Base-by-base conservation (phyloP, 1,140 invertebrate genomes). In the Heliconius eleuchia region DNA sequence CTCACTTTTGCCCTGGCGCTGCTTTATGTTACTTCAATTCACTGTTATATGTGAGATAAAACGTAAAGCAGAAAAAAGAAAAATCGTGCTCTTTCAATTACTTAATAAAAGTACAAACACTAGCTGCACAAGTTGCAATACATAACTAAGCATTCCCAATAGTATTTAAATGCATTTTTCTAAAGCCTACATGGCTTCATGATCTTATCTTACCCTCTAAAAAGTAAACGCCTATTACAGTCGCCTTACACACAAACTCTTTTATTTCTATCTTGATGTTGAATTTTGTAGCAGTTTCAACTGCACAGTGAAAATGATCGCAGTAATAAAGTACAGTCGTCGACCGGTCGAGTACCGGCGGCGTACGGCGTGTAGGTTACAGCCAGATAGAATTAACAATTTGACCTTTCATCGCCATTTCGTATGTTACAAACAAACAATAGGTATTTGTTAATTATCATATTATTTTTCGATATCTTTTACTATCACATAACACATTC, bases 251-350 rank as follows among this genome's bases (percentile, higher is more conserved):
- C 84, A 87, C 87, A 88, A 90, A 87, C 86, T 89, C 23, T 91
- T 90, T 89, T 87, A 86, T 88, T 87, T 89, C 86, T 85, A 88
- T 86, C 89, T 88, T 88, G 77, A 83, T 86, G 88, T 86, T 83
- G 80, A 76, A 81, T 83, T 84, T 75, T 80, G 73, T 78, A 81
- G 78, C 79, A 81, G 80, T 82, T 83, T 23, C 23, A 0, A 23
- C 23, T 23, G 79, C 84, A 78, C 80, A 23, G 23, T 84, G 85
- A 83, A 87, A 86, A 87, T 87, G 87, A 91, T 89, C 87, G 89
- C 79, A 74, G 83, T 86, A 88, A 84, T 87, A 85, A 85, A 86
- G 83, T 84, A 87, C 86, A 88, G 86, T 88, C 85, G 88, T 82
- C 83, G 81, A 83, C 85, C 89, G 89, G 89, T 85, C 80, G 73